Conservation (phyloP, 2,113 vertebrate genomes). For the Larimichthys polyactis region DNA sequence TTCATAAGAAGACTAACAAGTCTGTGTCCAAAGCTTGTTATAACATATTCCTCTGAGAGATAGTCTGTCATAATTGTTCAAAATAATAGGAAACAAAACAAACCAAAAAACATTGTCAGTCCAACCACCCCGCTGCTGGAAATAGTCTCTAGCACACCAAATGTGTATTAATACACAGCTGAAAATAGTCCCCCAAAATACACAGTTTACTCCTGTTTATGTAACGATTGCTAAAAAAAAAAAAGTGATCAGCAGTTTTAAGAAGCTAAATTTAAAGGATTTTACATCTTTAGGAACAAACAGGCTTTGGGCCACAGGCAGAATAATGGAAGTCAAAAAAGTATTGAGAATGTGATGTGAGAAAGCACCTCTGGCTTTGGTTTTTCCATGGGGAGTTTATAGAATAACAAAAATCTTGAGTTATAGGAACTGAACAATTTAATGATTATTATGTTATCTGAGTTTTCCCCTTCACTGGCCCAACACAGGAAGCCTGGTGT, state of each 20-base stretch:
- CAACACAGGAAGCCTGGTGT: conserved; percentile 58
- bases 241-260: not conserved
- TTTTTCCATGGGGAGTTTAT: not conserved
- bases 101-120: not conserved
- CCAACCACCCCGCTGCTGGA: not conserved
- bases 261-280: not conserved
- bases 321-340: too few relatives aligned
- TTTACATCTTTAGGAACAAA: not conserved
- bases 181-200: not conserved
- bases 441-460: not conserved
- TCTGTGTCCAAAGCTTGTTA: not conserved
- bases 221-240: not conserved
- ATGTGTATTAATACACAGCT: not conserved
- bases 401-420: not conserved
- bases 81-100: not conserved
- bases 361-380: not conserved
- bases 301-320: not conserved
- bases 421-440: not conserved
- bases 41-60: not conserved
- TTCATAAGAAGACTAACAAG: not conserved
- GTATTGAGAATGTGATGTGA: not conserved
- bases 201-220: not conserved
- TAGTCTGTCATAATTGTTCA: not conserved
- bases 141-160: not conserved
- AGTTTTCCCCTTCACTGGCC: conserved; percentile 9